Base-by-base conservation (phyloP, 2,797 vertebrate species). In the Sebastes aleutianus region DNA sequence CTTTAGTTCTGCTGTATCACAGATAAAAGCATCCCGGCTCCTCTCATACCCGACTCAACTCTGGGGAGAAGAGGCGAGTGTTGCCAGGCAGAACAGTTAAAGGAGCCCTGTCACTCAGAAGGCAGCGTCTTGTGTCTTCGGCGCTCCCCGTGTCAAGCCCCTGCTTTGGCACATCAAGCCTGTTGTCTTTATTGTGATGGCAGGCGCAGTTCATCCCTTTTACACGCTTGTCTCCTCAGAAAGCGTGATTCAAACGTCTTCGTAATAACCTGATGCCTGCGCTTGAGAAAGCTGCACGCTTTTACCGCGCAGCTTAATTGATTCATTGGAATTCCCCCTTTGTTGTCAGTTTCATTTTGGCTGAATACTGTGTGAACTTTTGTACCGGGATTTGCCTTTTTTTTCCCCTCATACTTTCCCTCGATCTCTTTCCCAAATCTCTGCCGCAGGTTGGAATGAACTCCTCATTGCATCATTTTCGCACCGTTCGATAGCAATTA, bases 381-480 rank as follows among this genome's bases (percentile, higher is more conserved):
- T 87, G 88, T 81, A 26, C 88, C 20, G 61, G 80, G 82, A 79
- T 87, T 91, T 88, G 36, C 77, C 56, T 50, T 53, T 63, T 8
- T 43, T 26, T 31, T 13, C 18, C 14, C 26, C 47, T 89, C 84
- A 80, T 68, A 34, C 56, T 79, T 78, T 81, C 68, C 74, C 71
- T 76, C 63, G 1, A 58, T 80, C 66, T 57, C 62, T 72, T 57
- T 77, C 64, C 16, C 74, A 53, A 2, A 2, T 87, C 64, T 93
- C 64, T 81, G 65, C 58, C 34, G 12, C 95, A 99, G 98, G 98
- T 78, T 99, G 98, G 98, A 99, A 99, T 0, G 98, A 99, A 89
- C 97, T 99, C 79, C 97, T 99, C 57, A 99, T 99, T 6, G 98
- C 98, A 47, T 99, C 98, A 71, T 99, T 99, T 93, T 99, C 98